These are phyloP conservation scores for Euwallacea fornicatus DNA, from an alignment of 1,140 invertebrate species.

Conservation along the genomic window DNA sequence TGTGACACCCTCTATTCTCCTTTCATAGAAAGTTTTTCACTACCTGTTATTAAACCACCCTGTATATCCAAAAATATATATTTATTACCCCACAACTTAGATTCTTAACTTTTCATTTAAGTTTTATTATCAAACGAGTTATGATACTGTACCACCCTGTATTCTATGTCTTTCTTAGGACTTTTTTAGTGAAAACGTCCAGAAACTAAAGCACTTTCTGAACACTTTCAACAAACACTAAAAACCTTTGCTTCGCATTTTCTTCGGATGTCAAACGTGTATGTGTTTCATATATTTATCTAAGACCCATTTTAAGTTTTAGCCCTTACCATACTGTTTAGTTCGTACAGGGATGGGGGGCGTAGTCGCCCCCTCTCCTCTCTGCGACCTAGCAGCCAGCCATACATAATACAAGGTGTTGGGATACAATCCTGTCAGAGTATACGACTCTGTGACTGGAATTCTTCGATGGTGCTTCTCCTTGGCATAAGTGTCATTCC, in stretches of 20 bases:
- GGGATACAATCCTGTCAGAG: conserved; percentile 84
- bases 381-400: conserved; percentile 87
- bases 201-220: too few species aligned
- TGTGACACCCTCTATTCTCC: too few species aligned
- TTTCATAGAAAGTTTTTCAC: too few species aligned
- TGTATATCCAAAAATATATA: too few species aligned
- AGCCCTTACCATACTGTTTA: conserved; percentile 92
- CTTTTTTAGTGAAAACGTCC: background rate
- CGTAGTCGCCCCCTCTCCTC: conserved; percentile 92
- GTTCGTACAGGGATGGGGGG: conserved; percentile 92
- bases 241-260: background rate
- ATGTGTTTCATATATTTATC: conserved; percentile 26
- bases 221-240: too few species aligned
- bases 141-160: too few species aligned
- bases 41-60: too few species aligned
- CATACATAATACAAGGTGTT: conserved; percentile 96
- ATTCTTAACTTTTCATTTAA: too few species aligned
- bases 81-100: too few species aligned
- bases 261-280: conserved; percentile 39
- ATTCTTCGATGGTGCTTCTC: conserved; percentile 72
- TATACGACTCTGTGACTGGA: conserved; percentile 80
- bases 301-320: background rate
- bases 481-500: conserved; percentile 95
- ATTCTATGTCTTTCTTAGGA: too few species aligned
- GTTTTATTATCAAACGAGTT: too few species aligned